Evolutionary conservation across 2,888 invertebrate species (phyloP).

Genomic region (Eupithecia pulchellata): DNA sequence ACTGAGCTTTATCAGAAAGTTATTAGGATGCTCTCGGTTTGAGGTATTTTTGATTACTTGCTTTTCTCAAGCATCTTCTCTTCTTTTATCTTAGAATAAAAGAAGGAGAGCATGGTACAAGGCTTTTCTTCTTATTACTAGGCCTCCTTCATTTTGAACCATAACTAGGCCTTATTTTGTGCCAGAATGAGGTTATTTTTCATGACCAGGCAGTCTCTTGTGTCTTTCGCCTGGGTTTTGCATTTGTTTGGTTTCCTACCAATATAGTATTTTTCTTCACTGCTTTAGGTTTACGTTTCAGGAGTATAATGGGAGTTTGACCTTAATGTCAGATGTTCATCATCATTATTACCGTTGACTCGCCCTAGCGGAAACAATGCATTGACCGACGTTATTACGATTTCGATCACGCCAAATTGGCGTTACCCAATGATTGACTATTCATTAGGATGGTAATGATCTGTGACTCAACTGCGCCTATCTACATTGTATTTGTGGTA

Average conservation of each 20-base stretch:
- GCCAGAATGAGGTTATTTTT: background rate
- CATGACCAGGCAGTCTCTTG: background rate
- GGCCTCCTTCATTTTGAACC: background rate
- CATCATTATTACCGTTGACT: background rate
- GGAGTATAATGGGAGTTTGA: background rate
- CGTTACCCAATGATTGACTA: constrained; percentile 20
- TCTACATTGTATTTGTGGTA: background rate
- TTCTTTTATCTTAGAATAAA: too few relatives aligned
- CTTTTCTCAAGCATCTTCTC: background rate
- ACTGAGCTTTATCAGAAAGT: background rate
- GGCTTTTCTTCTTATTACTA: background rate
- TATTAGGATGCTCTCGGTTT: background rate
- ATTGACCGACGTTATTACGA: constrained; percentile 2
- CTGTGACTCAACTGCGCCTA: constrained; percentile 12
- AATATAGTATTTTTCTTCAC: background rate
- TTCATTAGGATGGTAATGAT: constrained; percentile 18
- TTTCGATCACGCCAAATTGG: constrained; percentile 17
- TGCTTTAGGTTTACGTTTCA: background rate
- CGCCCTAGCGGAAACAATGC: constrained; percentile 16
- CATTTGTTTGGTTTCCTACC: background rate
- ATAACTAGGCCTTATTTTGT: background rate
- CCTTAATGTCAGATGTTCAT: background rate
- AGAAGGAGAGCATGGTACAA: too few relatives aligned
- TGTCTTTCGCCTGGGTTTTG: background rate
- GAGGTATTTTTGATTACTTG: background rate